phyloP scores from a whole-genome alignment of 1,140 invertebrate species.

The Thrips palmi region DNA sequence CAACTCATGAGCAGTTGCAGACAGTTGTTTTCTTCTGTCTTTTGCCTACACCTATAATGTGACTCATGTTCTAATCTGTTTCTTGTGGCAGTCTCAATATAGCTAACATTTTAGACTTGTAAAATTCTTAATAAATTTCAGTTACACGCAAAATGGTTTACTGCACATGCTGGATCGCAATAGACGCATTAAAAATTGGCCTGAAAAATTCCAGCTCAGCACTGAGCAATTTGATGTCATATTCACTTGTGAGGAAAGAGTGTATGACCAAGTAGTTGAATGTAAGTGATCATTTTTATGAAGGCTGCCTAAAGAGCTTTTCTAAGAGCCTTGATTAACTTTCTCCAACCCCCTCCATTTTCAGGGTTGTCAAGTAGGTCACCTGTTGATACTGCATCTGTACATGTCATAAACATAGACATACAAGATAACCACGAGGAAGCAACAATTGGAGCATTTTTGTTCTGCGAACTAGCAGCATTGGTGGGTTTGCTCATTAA shows the following conservation, averaged over 20 bases:
- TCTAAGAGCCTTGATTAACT: background rate
- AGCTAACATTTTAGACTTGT: background rate
- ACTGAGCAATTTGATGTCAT: conserved; percentile 91
- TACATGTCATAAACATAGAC: conserved; percentile 96
- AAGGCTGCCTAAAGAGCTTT: no score
- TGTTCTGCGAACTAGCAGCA: conserved; percentile 86
- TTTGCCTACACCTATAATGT: background rate
- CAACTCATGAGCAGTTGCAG: no score
- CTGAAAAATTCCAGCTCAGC: conserved; percentile 85
- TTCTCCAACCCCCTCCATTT: conserved; percentile 7
- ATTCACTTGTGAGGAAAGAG: conserved; percentile 93
- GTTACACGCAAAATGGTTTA: conserved; percentile 97
- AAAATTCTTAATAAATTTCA: conserved; percentile 22
- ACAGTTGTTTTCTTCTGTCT: no score
- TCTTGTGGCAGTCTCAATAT: no score
- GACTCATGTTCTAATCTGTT: background rate
- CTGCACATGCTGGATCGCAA: conserved; percentile 98
- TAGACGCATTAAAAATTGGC: conserved; percentile 79
- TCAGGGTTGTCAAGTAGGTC: conserved; percentile 14
- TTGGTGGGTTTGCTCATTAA: conserved; percentile 41
- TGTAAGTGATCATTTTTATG: conserved; percentile 23
- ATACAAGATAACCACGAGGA: conserved; percentile 99
- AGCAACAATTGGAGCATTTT: conserved; percentile 97
- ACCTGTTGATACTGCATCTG: conserved; percentile 59
- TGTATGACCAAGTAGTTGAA: conserved; percentile 79